Conservation (phyloP, 2,888 invertebrate genomes). For the Lobophora halterata region DNA sequence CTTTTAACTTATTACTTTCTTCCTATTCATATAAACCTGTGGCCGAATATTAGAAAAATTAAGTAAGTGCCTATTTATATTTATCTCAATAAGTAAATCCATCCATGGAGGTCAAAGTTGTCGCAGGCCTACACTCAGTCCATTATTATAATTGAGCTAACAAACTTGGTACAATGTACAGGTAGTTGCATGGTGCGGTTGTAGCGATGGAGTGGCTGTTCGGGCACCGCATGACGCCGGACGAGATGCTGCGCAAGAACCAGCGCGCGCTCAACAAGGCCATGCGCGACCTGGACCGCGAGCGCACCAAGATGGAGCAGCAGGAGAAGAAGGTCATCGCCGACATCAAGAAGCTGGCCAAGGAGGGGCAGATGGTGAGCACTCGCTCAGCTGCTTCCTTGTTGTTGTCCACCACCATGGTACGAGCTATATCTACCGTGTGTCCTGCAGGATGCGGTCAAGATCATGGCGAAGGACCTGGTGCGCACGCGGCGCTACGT, state of each 20-base stretch:
- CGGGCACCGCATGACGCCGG: conserved; percentile 97
- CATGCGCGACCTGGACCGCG: conserved; percentile 97
- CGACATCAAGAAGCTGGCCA: conserved; percentile 99
- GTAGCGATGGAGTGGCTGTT: conserved; percentile 94
- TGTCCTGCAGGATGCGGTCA: conserved; percentile 93
- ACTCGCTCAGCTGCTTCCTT: neutral
- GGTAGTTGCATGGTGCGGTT: too few species aligned
- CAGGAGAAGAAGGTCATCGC: conserved; percentile 99
- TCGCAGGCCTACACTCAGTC: too few species aligned
- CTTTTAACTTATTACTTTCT: too few species aligned
- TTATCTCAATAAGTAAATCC: too few species aligned
- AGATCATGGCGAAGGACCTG: conserved; percentile 99
- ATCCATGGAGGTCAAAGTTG: too few species aligned
- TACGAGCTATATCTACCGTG: neutral
- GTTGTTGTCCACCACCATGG: too few species aligned
- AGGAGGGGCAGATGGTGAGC: conserved; percentile 97
- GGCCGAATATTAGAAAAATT: too few species aligned
- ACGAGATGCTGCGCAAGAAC: conserved; percentile 99
- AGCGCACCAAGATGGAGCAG: conserved; percentile 97
- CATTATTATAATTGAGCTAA: too few species aligned
- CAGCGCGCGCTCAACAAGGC: conserved; percentile 98
- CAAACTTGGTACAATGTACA: too few species aligned
- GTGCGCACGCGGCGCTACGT: conserved; percentile 97
- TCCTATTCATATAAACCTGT: too few species aligned
- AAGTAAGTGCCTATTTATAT: too few species aligned